phyloP scores from a whole-genome alignment of 2,797 vertebrate species.

The Sphenodon punctatus region DNA sequence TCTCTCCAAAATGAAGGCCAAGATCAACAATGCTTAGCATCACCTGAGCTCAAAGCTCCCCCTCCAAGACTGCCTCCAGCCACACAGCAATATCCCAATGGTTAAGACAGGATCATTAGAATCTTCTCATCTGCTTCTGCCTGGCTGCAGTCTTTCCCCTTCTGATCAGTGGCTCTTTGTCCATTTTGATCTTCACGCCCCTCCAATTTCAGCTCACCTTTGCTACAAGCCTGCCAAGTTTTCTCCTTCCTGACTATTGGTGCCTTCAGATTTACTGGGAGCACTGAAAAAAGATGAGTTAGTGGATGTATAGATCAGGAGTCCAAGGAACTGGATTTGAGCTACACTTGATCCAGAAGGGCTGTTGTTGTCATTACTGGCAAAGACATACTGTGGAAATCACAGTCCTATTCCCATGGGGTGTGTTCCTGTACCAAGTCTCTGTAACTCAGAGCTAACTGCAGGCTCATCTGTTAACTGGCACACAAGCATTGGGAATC shows the following conservation, averaged over 20 bases:
- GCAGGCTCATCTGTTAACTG: conserved; percentile 3
- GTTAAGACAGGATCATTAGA: background rate
- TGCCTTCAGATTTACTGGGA: background rate
- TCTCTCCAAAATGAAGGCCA: background rate
- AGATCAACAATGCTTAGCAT: background rate
- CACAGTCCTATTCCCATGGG: background rate
- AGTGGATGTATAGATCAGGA: background rate
- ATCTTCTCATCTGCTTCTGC: conserved; percentile 11
- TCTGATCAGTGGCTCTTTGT: background rate
- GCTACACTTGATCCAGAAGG: conserved; percentile 32
- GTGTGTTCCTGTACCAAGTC: conserved; percentile 16
- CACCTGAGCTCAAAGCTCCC: conserved; percentile 3
- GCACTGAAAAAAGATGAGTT: background rate
- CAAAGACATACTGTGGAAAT: background rate
- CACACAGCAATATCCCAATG: background rate
- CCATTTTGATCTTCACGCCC: background rate
- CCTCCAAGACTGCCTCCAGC: background rate
- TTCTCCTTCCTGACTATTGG: background rate
- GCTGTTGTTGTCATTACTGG: background rate
- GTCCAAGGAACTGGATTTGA: conserved; percentile 3
- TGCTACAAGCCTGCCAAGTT: background rate
- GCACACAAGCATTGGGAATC: background rate
- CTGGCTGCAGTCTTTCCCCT: conserved; percentile 16
- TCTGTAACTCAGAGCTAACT: background rate
- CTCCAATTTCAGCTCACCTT: background rate